Evolutionary conservation across 2,113 vertebrate species (phyloP).

Genomic region (Tragelaphus strepsiceros): DNA sequence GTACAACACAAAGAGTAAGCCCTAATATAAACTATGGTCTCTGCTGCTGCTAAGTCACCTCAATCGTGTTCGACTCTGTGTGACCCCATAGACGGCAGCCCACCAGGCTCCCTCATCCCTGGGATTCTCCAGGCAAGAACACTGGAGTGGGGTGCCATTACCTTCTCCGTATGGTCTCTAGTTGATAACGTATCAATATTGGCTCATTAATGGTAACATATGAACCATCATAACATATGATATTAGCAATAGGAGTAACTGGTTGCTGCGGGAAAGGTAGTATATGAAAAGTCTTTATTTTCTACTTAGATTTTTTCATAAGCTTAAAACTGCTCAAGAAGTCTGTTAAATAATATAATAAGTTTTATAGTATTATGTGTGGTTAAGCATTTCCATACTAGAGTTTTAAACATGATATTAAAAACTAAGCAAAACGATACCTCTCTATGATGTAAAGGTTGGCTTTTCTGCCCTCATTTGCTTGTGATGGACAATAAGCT

Average conservation of each 20-base stretch:
- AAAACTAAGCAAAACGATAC: background rate
- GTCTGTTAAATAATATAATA: background rate
- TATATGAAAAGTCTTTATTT: background rate
- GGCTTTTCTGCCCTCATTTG: background rate
- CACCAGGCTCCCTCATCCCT: no score
- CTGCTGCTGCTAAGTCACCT: no score
- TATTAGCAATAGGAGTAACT: background rate
- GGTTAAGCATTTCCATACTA: background rate
- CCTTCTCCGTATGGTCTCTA: background rate
- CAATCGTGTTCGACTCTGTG: no score
- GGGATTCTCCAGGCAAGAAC: no score
- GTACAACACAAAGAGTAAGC: background rate
- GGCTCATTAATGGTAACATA: background rate
- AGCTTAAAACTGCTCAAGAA: background rate
- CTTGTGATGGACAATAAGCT: background rate
- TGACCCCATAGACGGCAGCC: no score
- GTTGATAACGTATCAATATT: background rate
- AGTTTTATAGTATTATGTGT: background rate
- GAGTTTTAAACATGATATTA: background rate
- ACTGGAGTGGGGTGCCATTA: no score
- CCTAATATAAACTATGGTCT: background rate
- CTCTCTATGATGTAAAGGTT: background rate
- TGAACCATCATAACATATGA: background rate
- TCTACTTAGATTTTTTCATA: background rate
- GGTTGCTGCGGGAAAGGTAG: background rate